phyloP scores from a whole-genome alignment of 1,140 invertebrate species.

The Sycobia sp. region DNA sequence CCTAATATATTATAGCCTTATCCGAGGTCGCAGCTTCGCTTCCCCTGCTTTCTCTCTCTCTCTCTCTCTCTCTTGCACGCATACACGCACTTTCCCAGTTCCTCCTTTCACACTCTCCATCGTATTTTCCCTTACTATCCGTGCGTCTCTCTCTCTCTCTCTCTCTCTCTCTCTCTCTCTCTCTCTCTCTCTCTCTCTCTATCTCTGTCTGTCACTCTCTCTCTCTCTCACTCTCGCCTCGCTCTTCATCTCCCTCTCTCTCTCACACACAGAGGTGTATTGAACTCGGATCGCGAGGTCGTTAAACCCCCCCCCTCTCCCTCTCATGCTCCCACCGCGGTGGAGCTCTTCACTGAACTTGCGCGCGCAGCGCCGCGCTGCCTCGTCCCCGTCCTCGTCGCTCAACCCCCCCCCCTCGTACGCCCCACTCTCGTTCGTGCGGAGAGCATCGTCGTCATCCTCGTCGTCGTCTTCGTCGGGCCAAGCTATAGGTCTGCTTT shows the following conservation, averaged over 20 bases:
- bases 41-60: neutral
- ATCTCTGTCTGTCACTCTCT: neutral
- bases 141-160: neutral
- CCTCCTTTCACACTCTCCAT: conserved; percentile 7
- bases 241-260: no score
- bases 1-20: no score
- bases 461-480: no score
- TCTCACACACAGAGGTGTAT: conserved; percentile 53
- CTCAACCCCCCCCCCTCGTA: no score
- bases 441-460: no score
- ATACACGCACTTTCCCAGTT: conserved; percentile 16
- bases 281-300: conserved; percentile 57
- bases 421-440: no score
- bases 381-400: conserved; percentile 32
- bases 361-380: conserved; percentile 27
- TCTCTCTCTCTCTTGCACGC: neutral
- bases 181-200: neutral
- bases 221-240: conserved; percentile 20
- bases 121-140: conserved; percentile 16
- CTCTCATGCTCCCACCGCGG: conserved; percentile 14
- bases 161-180: neutral
- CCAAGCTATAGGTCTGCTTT: no score
- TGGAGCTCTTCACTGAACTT: conserved; percentile 19
- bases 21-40: no score
- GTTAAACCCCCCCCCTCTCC: conserved; percentile 46